Base-by-base conservation (phyloP, 2,797 vertebrate species). In the Acrossocheilus wenchowensis region DNA sequence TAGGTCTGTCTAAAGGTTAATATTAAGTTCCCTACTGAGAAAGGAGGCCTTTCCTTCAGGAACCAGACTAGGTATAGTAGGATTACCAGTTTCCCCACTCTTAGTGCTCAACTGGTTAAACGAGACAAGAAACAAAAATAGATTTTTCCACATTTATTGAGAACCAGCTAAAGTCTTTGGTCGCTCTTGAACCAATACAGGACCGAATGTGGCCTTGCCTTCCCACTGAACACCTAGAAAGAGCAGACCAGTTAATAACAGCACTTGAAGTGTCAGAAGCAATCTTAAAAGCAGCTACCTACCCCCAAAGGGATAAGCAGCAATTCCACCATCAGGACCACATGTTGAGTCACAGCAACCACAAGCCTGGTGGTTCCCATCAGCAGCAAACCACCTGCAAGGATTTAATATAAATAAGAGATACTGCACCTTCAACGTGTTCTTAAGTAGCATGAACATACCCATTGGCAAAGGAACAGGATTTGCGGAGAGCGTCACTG, bases 401-500 rank as follows among this genome's bases (percentile, higher is more conserved):
- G 1, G 26, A 26, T 26, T 26, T 26, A 26, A 26, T 26, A 26
- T 26, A 43, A 14, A 39, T 1, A 11, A 10, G 0, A 69, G 1
- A 36, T 0, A 11, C 0, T 0, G 12, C 36, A 43, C 7, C 12
- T 54, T 71, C 8, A 82, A 19, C 0, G 1, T 4, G 1, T 2
- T 11, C 4, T n/a, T 48, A 12, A 45, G 3, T 6, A 0, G 5
- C 1, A n/a, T 14, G 2, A 71, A 68, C 15, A 0, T 30, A 43
- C 82, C 82, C 60, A 23, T 66, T 50, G 8, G 72, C 14, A 19
- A 77, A 85, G 1, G 75, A 85, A 69, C 83, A 85, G 6, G 83
- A 78, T 10, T 84, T 84, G 34, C 1, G 43, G 34, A 1, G 23
- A 39, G 23, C 21, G 1, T 84, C 83, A 69, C 41, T 54, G 1